A percentile compares a stretch with the other conserved stretches of the same genome.
Conservation (phyloP, 35 echinoderm and acorn worm species). For the Strongylocentrotus purpuratus region DNA sequence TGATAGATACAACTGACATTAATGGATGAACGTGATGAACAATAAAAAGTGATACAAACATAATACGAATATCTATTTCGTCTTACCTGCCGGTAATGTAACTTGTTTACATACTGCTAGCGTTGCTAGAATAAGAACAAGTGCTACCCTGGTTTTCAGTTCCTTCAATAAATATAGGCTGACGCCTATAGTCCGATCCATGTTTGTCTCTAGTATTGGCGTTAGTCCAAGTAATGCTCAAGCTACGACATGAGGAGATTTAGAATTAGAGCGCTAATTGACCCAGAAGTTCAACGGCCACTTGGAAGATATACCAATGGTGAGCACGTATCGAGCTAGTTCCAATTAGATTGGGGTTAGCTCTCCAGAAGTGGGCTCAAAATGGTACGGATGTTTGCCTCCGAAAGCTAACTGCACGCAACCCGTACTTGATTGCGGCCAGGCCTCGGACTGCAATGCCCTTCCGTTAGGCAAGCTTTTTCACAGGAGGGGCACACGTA, state of each 20-base stretch:
- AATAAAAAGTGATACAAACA: neutral
- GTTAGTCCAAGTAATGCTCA: constrained; percentile 43
- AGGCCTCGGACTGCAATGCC: constrained; percentile 49
- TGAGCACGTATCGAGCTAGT: constrained; percentile 26
- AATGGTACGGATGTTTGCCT: constrained; percentile 5
- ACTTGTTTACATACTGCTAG: constrained; percentile 48
- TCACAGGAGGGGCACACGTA: constrained; percentile 26
- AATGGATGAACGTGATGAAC: too few relatives aligned
- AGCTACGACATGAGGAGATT: constrained; percentile 49
- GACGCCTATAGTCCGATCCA: constrained; percentile 51
- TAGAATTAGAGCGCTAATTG: constrained; percentile 40
- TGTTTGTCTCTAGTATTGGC: constrained; percentile 18
- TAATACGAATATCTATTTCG: neutral
- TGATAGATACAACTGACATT: neutral
- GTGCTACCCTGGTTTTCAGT: constrained; percentile 30
- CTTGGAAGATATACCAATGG: constrained; percentile 18
- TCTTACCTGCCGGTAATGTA: constrained; percentile 41
- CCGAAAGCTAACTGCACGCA: constrained; percentile 40
- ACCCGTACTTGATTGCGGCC: constrained; percentile 41
- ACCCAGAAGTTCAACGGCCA: constrained; percentile 34
- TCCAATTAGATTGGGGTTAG: constrained; percentile 31
- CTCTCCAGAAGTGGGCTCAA: constrained; percentile 28
- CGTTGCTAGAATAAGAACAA: constrained; percentile 38
- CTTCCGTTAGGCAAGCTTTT: neutral
- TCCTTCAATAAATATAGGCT: constrained; percentile 54